Conservation (phyloP, 1,140 invertebrate species). For the Neodiprion pinetum region DNA sequence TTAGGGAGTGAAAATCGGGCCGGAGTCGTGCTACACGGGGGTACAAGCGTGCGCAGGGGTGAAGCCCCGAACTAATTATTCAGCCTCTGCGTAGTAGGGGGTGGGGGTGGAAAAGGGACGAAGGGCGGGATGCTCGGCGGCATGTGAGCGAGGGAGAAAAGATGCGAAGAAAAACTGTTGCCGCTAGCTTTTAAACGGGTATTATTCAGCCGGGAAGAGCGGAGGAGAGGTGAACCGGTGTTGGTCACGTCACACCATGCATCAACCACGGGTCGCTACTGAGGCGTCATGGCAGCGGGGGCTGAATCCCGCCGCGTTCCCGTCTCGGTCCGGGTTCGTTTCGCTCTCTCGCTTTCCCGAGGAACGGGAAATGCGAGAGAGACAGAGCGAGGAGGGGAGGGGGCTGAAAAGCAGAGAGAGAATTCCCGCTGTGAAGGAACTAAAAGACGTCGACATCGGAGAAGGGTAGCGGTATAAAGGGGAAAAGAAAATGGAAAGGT, state of each 20-base stretch:
- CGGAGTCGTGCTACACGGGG: too few species aligned
- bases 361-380: too few species aligned
- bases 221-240: not conserved
- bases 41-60: too few species aligned
- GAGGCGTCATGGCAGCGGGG: not conserved
- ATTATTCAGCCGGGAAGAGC: not conserved
- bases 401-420: not conserved
- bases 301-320: not conserved
- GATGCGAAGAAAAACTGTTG: not conserved
- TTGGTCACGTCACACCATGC: conserved; percentile 6
- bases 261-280: not conserved
- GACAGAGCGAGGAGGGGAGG: not conserved
- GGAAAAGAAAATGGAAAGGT: not conserved
- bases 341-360: too few species aligned
- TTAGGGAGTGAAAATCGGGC: too few species aligned
- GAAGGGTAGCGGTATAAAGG: not conserved
- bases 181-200: not conserved
- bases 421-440: not conserved
- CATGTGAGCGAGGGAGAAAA: not conserved
- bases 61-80: too few species aligned
- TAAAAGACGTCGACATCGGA: too few species aligned
- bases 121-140: not conserved
- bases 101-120: not conserved
- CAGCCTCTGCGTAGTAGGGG: not conserved
- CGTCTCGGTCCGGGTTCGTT: not conserved